Conservation (phyloP, 1,140 invertebrate species). For the Caenorhabditis remanei region DNA sequence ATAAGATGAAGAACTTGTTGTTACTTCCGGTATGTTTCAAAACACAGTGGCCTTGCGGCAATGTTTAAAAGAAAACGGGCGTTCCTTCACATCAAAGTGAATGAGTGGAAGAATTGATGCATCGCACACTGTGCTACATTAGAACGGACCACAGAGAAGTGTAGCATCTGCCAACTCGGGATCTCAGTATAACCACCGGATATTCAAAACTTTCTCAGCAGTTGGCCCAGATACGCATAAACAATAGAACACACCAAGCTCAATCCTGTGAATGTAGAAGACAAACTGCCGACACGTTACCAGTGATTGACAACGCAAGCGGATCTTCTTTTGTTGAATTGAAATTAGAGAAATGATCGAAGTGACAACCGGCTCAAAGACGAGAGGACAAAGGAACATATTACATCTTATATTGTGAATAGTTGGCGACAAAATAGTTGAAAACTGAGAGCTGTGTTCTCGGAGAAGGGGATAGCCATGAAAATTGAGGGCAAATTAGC, state of each 20-base stretch:
- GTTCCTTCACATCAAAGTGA: constrained; percentile 35
- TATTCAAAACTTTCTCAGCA: constrained; percentile 49
- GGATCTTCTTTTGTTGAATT: constrained; percentile 25
- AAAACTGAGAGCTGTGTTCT: too few species aligned
- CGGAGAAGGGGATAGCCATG: background rate
- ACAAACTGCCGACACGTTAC: constrained; percentile 45
- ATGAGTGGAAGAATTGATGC: constrained; percentile 3
- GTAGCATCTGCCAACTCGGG: constrained; percentile 19
- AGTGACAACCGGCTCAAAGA: background rate
- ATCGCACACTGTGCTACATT: constrained; percentile 5
- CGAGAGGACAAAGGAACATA: background rate
- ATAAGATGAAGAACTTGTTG: background rate
- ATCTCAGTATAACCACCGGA: background rate
- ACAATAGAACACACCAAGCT: constrained; percentile 8
- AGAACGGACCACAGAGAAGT: background rate
- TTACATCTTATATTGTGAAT: constrained; percentile 17
- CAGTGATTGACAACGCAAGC: constrained; percentile 13
- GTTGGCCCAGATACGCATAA: constrained; percentile 31
- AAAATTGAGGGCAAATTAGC: background rate
- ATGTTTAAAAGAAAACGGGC: background rate
- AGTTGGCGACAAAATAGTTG: background rate
- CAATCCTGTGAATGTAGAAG: background rate
- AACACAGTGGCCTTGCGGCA: background rate
- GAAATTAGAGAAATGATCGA: constrained; percentile 46
- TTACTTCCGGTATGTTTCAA: background rate